phyloP scores from a whole-genome alignment of 2,888 invertebrate genomes.

The Drosophila diplacantha region DNA sequence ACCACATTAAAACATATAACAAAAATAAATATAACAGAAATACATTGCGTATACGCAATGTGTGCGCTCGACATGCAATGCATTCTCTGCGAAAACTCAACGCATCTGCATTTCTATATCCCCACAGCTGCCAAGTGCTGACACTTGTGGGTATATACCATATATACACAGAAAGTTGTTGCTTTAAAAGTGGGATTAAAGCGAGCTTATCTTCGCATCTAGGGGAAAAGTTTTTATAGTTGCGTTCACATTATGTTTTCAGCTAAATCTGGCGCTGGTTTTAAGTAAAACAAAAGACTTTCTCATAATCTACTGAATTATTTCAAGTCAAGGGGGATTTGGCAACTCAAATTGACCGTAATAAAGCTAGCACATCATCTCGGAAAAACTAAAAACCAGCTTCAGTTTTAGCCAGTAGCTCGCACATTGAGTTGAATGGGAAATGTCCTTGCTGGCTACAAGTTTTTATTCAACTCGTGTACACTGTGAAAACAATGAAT shows the following conservation, averaged over 20 bases:
- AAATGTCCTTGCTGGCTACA: slow-evolving; percentile 51
- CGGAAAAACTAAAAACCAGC: slow-evolving; percentile 7
- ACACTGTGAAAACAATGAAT: background rate
- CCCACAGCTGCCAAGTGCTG: slow-evolving; percentile 44
- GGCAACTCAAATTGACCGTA: slow-evolving; percentile 10
- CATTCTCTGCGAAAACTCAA: slow-evolving; percentile 38
- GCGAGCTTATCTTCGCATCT: slow-evolving; percentile 9
- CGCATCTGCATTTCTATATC: slow-evolving; percentile 57
- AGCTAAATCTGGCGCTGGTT: slow-evolving; percentile 17
- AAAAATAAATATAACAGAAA: slow-evolving; percentile 30
- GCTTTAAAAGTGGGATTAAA: slow-evolving; percentile 29
- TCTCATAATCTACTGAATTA: slow-evolving; percentile 3
- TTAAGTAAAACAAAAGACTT: slow-evolving; percentile 20
- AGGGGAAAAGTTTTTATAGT: slow-evolving; percentile 16
- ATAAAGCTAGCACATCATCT: slow-evolving; percentile 21
- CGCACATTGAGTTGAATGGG: slow-evolving; percentile 33
- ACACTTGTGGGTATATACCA: slow-evolving; percentile 25
- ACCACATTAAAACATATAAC: slow-evolving; percentile 8
- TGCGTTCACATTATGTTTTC: slow-evolving; percentile 1
- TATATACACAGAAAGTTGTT: slow-evolving; percentile 31
- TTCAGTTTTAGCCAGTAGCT: slow-evolving; percentile 2
- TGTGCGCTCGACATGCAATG: slow-evolving; percentile 54
- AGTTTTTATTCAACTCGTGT: slow-evolving; percentile 35
- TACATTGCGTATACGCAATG: slow-evolving; percentile 51
- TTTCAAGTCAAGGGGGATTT: slow-evolving; percentile 4